Conservation (phyloP, 1,140 invertebrate genomes). For the Tetraneura akinire region DNA sequence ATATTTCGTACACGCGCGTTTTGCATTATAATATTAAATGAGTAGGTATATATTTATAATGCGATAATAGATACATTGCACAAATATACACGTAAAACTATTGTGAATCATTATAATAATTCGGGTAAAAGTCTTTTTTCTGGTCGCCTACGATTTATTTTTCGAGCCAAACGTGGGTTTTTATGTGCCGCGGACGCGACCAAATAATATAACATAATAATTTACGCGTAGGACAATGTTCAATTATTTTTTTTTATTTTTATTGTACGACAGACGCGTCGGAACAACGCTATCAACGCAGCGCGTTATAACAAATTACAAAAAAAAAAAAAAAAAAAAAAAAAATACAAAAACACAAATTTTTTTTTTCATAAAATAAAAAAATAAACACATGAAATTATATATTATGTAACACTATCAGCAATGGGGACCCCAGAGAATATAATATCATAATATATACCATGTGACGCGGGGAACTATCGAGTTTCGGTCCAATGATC, state of each 20-base stretch:
- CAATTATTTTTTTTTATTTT: background rate
- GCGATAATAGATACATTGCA: no score
- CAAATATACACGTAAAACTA: no score
- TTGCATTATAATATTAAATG: no score
- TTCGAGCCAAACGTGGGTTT: conserved; percentile 20
- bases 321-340: no score
- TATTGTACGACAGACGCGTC: background rate
- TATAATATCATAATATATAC: background rate
- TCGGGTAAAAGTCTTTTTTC: conserved; percentile 2
- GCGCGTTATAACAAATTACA: conserved; percentile 15
- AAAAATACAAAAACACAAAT: background rate
- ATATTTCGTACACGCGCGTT: no score
- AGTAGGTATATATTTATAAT: no score
- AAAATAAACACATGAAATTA: background rate
- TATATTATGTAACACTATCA: background rate
- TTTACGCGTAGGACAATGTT: background rate
- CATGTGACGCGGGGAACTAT: background rate
- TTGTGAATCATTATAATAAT: background rate
- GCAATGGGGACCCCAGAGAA: background rate
- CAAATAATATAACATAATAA: no score
- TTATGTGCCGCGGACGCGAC: background rate
- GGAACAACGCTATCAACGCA: background rate
- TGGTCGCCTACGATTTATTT: conserved; percentile 6
- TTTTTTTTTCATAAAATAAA: background rate
- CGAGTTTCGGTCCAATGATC: conserved; percentile 12